Percentiles rank a stretch among this genome's conserved stretches.
phyloP scores from a whole-genome alignment of 2,888 invertebrate species.

The Synergus umbraculus region DNA sequence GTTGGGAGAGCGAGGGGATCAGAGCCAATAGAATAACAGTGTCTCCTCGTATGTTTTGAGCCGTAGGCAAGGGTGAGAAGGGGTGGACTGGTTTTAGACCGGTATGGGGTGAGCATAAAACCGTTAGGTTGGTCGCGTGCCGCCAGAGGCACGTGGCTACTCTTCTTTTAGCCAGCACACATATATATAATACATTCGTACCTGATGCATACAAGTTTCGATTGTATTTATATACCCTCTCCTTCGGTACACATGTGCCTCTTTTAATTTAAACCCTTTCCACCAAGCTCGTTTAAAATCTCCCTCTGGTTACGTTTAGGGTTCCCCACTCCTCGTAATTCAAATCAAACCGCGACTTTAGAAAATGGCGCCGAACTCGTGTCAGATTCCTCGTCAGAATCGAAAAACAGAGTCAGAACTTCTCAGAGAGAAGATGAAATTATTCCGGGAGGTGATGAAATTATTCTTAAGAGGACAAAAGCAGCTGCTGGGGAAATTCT shows the following conservation, averaged over 20 bases:
- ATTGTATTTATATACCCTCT: constrained; percentile 37
- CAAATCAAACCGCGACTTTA: constrained; percentile 39
- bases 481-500: not conserved
- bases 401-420: not conserved
- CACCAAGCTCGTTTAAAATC: constrained; percentile 43
- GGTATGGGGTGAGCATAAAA: constrained; percentile 73
- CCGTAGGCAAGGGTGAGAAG: constrained; percentile 71
- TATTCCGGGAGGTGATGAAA: not conserved
- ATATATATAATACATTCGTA: constrained; percentile 46
- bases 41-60: constrained; percentile 70
- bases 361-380: constrained; percentile 38
- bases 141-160: constrained; percentile 72
- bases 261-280: constrained; percentile 43
- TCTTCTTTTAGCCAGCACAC: constrained; percentile 62
- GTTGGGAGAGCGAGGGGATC: constrained; percentile 61
- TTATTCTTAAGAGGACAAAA: constrained; percentile 3
- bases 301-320: constrained; percentile 19
- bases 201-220: constrained; percentile 37
- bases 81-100: constrained; percentile 73
- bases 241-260: not conserved
- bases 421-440: too few species aligned
- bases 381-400: not conserved
- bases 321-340: constrained; percentile 29
- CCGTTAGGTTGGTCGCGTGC: constrained; percentile 77
- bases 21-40: constrained; percentile 74